A percentile compares a stretch with the other conserved stretches of the same genome.
These are phyloP conservation scores for Cynaeus angustus DNA, from an alignment of 2,888 invertebrate species.

Conservation along the genomic window DNA sequence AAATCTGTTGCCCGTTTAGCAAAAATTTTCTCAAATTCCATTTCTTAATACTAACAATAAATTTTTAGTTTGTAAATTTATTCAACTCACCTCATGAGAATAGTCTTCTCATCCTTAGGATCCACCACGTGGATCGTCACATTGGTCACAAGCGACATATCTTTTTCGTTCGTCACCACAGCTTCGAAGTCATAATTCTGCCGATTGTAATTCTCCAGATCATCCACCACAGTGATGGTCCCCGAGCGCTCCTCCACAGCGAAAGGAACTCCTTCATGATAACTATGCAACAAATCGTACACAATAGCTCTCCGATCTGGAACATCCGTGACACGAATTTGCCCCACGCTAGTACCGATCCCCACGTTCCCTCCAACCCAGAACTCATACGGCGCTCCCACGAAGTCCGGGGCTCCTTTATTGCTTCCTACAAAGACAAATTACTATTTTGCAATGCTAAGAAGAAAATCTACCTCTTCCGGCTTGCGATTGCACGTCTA, in stretches of 20 bases:
- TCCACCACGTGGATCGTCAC: slow-evolving; percentile 89
- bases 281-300: slow-evolving; percentile 88
- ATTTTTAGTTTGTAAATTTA: too few species aligned
- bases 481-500: slow-evolving; percentile 79
- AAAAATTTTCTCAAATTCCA: too few species aligned
- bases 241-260: slow-evolving; percentile 92
- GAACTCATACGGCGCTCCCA: slow-evolving; percentile 91
- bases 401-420: slow-evolving; percentile 81
- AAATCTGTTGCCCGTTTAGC: too few species aligned
- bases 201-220: slow-evolving; percentile 80
- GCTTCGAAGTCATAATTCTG: slow-evolving; percentile 87
- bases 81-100: slow-evolving; percentile 77
- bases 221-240: slow-evolving; percentile 88
- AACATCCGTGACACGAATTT: slow-evolving; percentile 84
- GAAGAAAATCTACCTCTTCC: slow-evolving; percentile 68
- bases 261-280: slow-evolving; percentile 94
- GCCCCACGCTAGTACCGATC: slow-evolving; percentile 89
- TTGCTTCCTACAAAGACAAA: slow-evolving; percentile 70
- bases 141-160: slow-evolving; percentile 84
- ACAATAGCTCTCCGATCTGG: slow-evolving; percentile 79
- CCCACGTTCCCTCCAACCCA: slow-evolving; percentile 92
- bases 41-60: too few species aligned
- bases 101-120: slow-evolving; percentile 81
- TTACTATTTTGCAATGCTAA: background rate
- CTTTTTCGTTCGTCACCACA: slow-evolving; percentile 80